Base-by-base conservation (phyloP, 2,797 vertebrate genomes). In the Denticeps clupeoides region DNA sequence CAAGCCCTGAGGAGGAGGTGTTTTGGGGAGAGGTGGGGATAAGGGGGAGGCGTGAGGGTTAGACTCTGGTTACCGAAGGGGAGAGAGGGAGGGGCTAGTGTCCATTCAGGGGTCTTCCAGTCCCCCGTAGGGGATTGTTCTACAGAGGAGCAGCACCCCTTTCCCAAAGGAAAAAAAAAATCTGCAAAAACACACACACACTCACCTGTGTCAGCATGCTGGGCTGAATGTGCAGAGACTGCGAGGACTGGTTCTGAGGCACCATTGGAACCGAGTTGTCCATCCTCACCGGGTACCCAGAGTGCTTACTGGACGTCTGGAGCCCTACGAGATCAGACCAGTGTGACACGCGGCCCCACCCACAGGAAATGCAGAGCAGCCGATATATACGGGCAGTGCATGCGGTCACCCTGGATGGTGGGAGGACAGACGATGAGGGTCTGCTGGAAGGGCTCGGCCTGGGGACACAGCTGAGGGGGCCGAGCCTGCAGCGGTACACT, bases 351-450 rank as follows among this genome's bases (percentile, higher is more conserved):
- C 7, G 16, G 42, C 24, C 3, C 44, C 9, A 37, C 29, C 28
- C 6, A 31, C 8, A 4, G 12, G 10, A 7, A 5, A 27, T 18
- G 5, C 2, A 35, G 32, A 23, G 37, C n/a, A 44, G 19, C 9
- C 18, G 9, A 13, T 19, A 25, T 24, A 25, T 25, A 7, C 5
- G 5, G 25, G 25, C 24, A 5, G 24, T 25, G 4, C 25, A 5
- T 7, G 24, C 0, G 40, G 78, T 84, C 73, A 97, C 93, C 91
- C 71, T 97, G 94, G 67, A 98, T 93, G 67, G 91, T 86, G 31
- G 93, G 90, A 23, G 94, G 94, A 59, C 94, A 98, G 4, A 98
- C 93, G 25, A 98, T 98, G 72, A 98, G 94, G 0, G 94, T 97
- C 56, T 97, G 93, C 63, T 97, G 94, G 83, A 95, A 97, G 28